phyloP scores from a whole-genome alignment of 2,888 invertebrate genomes.

The Cephus sareptanus region DNA sequence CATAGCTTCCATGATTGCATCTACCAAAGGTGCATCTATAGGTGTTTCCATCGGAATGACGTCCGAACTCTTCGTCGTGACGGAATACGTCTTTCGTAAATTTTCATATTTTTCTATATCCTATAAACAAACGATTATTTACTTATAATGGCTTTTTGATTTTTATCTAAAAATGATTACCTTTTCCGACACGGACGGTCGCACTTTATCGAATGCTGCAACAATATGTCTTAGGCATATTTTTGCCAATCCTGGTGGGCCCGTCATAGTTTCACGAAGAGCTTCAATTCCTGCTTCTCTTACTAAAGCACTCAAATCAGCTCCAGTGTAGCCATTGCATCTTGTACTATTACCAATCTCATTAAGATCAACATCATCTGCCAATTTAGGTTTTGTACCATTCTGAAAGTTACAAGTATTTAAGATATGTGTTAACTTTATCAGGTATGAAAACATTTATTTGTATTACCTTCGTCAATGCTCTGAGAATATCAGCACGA shows the following conservation, averaged over 20 bases:
- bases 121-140: conserved; percentile 55
- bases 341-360: conserved; percentile 75
- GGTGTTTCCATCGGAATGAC: conserved; percentile 69
- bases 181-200: conserved; percentile 87
- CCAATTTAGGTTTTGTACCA: conserved; percentile 82
- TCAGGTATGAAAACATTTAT: conserved; percentile 4
- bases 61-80: conserved; percentile 68
- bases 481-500: conserved; percentile 87
- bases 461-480: conserved; percentile 82
- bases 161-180: conserved; percentile 56
- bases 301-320: conserved; percentile 91
- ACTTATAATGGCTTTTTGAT: not conserved
- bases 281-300: conserved; percentile 87
- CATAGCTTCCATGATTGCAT: conserved; percentile 56
- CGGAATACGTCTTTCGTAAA: conserved; percentile 75
- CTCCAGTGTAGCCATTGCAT: conserved; percentile 89
- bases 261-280: conserved; percentile 79
- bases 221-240: conserved; percentile 80
- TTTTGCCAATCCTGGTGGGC: conserved; percentile 64
- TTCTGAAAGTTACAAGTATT: conserved; percentile 68
- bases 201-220: conserved; percentile 80
- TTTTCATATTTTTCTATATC: conserved; percentile 84
- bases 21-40: conserved; percentile 44
- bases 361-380: conserved; percentile 80
- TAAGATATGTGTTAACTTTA: not conserved